Evolutionary conservation across 2,113 vertebrate genomes (phyloP), one percentile per base, ranked within the genome.

Genomic region (Serilophus lunatus): DNA sequence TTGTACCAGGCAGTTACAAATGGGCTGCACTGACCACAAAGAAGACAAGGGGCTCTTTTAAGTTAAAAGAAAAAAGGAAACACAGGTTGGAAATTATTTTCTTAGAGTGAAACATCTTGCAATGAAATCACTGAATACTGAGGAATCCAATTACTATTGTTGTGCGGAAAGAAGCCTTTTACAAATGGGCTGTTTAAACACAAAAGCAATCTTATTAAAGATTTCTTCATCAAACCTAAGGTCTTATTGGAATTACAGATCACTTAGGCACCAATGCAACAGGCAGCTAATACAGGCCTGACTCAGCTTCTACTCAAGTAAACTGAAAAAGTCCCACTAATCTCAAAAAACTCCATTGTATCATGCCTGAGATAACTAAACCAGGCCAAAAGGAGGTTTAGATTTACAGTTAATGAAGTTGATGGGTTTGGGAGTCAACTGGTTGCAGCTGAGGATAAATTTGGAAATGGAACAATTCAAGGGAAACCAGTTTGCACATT

Each of bases 51-150:
- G 50, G 38, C 68, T 80, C 78, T 92, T 86, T 84, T n/a, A 74
- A 95, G 64, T 96, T 82, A 42, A 79, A 97, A 87, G 81, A 94
- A 93, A 54, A 78, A 93, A 90, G 96, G 71, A 94, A 96, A 95
- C 66, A 65, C 2, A 47, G 83, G 70, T 95, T 89, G 51, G 90
- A 97, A 83, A 86, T 83, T 93, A 59, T 88, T 76, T 83, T 74
- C 60, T 42, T 74, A 12, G 70, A 83, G 54, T 57, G 84, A 90
- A 77, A 61, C 51, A 42, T 77, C 56, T 86, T 79, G 77, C 88
- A 91, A 60, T 60, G 51, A 70, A 88, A 69, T 42, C 59, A 76
- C 33, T 40, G 90, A 71, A 45, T 79, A 28, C 74, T 35, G 45
- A 80, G 29, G 44, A 70, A 95, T 42, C 31, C 66, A 89, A 19